phyloP scores from a whole-genome alignment of 2,888 invertebrate species.

The Linnaemya vulpina region DNA sequence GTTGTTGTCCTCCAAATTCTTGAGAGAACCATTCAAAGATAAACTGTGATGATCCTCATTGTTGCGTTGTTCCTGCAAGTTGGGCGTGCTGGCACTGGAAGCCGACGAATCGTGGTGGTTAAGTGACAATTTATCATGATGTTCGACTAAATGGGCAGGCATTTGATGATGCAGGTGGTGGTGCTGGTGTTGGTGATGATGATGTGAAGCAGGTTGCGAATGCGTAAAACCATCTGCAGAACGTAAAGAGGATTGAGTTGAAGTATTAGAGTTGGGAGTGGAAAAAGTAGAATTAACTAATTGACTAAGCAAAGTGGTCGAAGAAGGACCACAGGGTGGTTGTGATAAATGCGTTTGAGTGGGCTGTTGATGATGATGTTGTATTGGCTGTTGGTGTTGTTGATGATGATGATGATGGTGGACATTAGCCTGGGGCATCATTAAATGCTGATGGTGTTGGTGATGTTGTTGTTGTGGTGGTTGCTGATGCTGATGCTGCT shows the following conservation, averaged over 20 bases:
- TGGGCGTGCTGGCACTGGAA: slow-evolving; percentile 84
- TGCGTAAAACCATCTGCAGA: slow-evolving; percentile 76
- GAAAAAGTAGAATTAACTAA: slow-evolving; percentile 83
- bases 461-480: slow-evolving; percentile 60
- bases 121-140: slow-evolving; percentile 73
- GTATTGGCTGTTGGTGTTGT: slow-evolving; percentile 55
- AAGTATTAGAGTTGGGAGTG: slow-evolving; percentile 68
- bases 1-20: slow-evolving; percentile 78
- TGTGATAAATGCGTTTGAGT: slow-evolving; percentile 74
- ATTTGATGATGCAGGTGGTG: slow-evolving; percentile 67
- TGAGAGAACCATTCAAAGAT: slow-evolving; percentile 76
- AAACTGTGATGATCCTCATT: slow-evolving; percentile 72
- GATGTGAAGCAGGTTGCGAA: slow-evolving; percentile 65
- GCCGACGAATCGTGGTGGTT: slow-evolving; percentile 82
- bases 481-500: slow-evolving; percentile 61
- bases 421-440: slow-evolving; percentile 66
- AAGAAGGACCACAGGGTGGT: slow-evolving; percentile 81
- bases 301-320: slow-evolving; percentile 84
- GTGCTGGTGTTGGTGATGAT: slow-evolving; percentile 74
- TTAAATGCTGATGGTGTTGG: slow-evolving; percentile 72
- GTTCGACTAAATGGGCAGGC: slow-evolving; percentile 72
- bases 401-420: slow-evolving; percentile 72
- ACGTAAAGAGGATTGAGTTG: slow-evolving; percentile 78
- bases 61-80: slow-evolving; percentile 79
- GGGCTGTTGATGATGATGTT: slow-evolving; percentile 59